Evolutionary conservation across 2,888 invertebrate species (phyloP).

Genomic region (Dromius quadrimaculatus): DNA sequence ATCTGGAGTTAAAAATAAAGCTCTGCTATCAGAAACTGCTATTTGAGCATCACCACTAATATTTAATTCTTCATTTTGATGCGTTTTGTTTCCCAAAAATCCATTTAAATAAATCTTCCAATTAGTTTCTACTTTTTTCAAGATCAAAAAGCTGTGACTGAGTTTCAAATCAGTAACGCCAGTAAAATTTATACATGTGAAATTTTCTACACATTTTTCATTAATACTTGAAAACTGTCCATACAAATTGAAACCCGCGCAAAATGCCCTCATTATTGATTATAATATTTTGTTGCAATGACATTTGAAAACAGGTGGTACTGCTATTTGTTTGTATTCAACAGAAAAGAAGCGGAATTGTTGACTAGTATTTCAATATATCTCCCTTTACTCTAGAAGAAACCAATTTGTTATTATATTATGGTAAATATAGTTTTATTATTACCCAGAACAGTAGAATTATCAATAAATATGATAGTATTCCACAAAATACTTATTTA

Average conservation of each 20-base stretch:
- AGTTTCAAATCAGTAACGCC: conserved; percentile 58
- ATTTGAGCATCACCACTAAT: conserved; percentile 10
- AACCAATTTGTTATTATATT: conserved; percentile 16
- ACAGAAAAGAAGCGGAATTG: conserved; percentile 12
- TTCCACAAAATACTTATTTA: conserved; percentile 18
- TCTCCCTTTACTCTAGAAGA: conserved; percentile 16
- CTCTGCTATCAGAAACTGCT: conserved; percentile 16
- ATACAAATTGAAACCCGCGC: conserved; percentile 65
- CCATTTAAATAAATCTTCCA: conserved; percentile 33
- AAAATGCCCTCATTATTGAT: conserved; percentile 65
- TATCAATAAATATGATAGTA: conserved; percentile 10
- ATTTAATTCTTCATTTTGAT: conserved; percentile 37
- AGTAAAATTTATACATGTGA: conserved; percentile 57
- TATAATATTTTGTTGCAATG: conserved; percentile 53
- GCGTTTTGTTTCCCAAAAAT: neutral
- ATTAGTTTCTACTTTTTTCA: conserved; percentile 34
- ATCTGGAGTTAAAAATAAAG: conserved; percentile 34
- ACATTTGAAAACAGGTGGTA: conserved; percentile 49
- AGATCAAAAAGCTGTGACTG: conserved; percentile 58
- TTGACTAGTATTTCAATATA: neutral
- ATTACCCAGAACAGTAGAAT: conserved; percentile 12
- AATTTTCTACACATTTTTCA: conserved; percentile 56
- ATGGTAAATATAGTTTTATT: conserved; percentile 45
- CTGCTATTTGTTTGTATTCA: conserved; percentile 39
- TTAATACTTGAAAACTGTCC: conserved; percentile 59